phyloP scores from a whole-genome alignment of 2,113 vertebrate species.

The Hemiscyllium ocellatum region DNA sequence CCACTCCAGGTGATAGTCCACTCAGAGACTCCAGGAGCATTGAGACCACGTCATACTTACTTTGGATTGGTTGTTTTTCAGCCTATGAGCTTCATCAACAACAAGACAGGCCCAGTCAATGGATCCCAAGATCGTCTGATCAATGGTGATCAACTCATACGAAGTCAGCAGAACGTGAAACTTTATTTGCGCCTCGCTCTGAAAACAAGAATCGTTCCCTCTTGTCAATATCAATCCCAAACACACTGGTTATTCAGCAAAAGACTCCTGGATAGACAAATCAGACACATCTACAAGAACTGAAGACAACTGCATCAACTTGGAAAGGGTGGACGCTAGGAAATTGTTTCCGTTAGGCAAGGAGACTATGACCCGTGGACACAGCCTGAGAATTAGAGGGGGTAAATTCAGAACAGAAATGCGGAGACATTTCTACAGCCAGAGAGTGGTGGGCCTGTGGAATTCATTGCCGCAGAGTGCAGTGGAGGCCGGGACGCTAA shows the following conservation, averaged over 20 bases:
- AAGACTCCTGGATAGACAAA: not conserved
- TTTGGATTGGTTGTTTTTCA: slow-evolving; percentile 99
- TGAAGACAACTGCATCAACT: not conserved
- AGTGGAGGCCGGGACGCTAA: no score
- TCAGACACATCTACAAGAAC: not conserved
- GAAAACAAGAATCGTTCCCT: slow-evolving; percentile 38
- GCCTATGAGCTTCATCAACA: slow-evolving; percentile 90
- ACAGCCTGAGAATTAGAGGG: no score
- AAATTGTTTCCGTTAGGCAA: no score
- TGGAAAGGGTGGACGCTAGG: no score
- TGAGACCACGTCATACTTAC: slow-evolving; percentile 51
- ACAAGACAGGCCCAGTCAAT: slow-evolving; percentile 93
- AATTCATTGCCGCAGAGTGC: no score
- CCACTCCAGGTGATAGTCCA: not conserved
- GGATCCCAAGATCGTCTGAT: slow-evolving; percentile 90
- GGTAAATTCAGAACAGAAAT: no score
- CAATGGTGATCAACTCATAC: slow-evolving; percentile 94
- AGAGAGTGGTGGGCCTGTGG: no score
- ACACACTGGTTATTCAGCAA: not conserved
- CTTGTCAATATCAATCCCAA: not conserved
- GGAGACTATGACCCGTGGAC: no score
- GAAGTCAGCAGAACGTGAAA: slow-evolving; percentile 94
- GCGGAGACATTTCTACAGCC: no score
- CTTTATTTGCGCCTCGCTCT: slow-evolving; percentile 95
- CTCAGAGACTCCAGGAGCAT: not conserved